Base-by-base conservation (phyloP, 2,113 vertebrate genomes). In the Callospermophilus lateralis region DNA sequence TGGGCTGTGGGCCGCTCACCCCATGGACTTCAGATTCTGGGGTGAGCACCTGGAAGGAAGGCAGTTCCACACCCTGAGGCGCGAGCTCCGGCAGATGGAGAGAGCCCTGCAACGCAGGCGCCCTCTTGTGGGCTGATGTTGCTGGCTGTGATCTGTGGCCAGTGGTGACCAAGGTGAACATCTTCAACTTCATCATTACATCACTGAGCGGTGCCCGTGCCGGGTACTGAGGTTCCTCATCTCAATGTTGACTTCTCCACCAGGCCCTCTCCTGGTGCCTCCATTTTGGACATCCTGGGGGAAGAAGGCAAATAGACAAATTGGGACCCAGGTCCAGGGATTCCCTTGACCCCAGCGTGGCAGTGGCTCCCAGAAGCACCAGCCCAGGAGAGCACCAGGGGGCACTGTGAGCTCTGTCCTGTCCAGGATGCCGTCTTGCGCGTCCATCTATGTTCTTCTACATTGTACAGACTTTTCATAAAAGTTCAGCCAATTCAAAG, bases 321-420 rank as follows among this genome's bases (percentile, higher is more conserved):
- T 42, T 61, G 15, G 89, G 84, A 45, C 42, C 37, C 32, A 37
- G 28, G n/a, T 22, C 12, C 45, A 42, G 37, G 78, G 53, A 39
- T 4, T 65, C 10, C 26, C 2, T 32, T 34, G 3, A 4, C 45
- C 77, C 58, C n/a, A 6, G n/a, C 68, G 30, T 1, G 72, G n/a
- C 58, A 39, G 58, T 30, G 26, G 81, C 15, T 19, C 30, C 58
- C 24, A 17, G 61, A 15, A n/a, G 45, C 0, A 0, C 73, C 53
- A 22, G 77, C 61, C 24, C 10, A 28, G n/a, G 70, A 45, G 28
- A 73, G 89, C 20, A 39, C 20, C 70, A 26, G 37, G n/a, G 30
- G 39, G 16, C 22, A 0, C 34, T 0, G 3, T 1, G n/a, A 61
- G 4, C 61, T 68, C 48, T 0, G 1, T 67, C 68, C 87, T 45